phyloP scores from a whole-genome alignment of 2,888 invertebrate genomes.

The Parnassius orleans region DNA sequence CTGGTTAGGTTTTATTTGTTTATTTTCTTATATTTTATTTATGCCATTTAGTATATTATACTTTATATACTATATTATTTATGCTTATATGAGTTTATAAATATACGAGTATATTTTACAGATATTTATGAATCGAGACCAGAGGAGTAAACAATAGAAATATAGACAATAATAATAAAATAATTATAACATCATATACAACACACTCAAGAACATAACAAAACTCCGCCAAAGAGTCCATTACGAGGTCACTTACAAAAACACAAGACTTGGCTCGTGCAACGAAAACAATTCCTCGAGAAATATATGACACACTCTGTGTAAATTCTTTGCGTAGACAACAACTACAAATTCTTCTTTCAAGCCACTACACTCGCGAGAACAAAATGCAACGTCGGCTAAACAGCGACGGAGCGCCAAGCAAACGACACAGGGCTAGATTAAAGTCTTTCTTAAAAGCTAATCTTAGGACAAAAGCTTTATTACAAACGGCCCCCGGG shows the following conservation, averaged over 20 bases:
- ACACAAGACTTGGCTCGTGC: constrained; percentile 24
- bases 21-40: no score
- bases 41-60: no score
- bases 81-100: no score
- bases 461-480: constrained; percentile 79
- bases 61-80: no score
- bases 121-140: no score
- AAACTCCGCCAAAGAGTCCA: constrained; percentile 12
- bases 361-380: constrained; percentile 11
- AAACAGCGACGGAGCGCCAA: constrained; percentile 20
- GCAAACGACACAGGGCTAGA: constrained; percentile 49
- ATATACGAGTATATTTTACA: no score
- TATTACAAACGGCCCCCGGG: constrained; percentile 66
- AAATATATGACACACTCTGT: constrained; percentile 25
- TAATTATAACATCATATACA: constrained; percentile 2
- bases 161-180: no score
- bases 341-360: constrained; percentile 20
- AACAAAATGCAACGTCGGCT: constrained; percentile 12
- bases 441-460: constrained; percentile 72
- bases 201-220: constrained; percentile 5
- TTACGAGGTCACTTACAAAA: constrained; percentile 27
- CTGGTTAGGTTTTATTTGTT: no score
- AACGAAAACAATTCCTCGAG: constrained; percentile 26
- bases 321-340: constrained; percentile 20
- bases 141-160: no score